Evolutionary conservation across 1,140 invertebrate species (phyloP), one percentile per base, ranked within the genome.

Genomic region (Brachionus sp.): DNA sequence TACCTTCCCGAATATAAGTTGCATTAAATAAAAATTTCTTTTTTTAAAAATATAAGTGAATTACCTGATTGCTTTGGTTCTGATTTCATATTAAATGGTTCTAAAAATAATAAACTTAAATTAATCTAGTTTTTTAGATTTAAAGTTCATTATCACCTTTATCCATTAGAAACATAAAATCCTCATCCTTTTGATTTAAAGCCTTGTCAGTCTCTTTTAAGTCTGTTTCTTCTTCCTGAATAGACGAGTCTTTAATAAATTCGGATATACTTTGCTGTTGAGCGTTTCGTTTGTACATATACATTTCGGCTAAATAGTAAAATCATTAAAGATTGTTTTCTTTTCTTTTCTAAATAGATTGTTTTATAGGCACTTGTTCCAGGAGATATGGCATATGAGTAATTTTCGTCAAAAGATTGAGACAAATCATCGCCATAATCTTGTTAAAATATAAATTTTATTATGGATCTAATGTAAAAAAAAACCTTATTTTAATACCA

Each of bases 111-210:
- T 3, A 77, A 37, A 44, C n/a, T 19, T 53, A 50, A n/a, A 7
- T n/a, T 53, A 78, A 62, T 35, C 25, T 57, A 77, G 9, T 23
- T 50, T 12, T 16, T 77, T 23, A 29, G 5, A 23, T 77, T 77
- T 37, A 13, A 5, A n/a, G 0, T 35, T 42, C 4, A 9, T 7
- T 37, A 16, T n/a, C 33, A 77, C 73, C 39, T 78, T 78, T 78
- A 19, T 80, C 77, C 77, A 80, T 80, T 80, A 35, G 77, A 64
- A 80, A 80, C 77, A 80, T 80, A 16, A 80, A 80, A 62, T 80
- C 77, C 25, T 80, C 77, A 35, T 80, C 77, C 12, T 62, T 80
- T 44, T 80, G 50, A n/a, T 35, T 13, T 10, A 33, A 19, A 13
- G 16, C 23, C 10, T 12, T 80, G 25, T 62, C 12, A 42, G 77